Evolutionary conservation across 2,113 vertebrate species (phyloP), one percentile per base, ranked within the genome.

Genomic region (Gavia stellata): DNA sequence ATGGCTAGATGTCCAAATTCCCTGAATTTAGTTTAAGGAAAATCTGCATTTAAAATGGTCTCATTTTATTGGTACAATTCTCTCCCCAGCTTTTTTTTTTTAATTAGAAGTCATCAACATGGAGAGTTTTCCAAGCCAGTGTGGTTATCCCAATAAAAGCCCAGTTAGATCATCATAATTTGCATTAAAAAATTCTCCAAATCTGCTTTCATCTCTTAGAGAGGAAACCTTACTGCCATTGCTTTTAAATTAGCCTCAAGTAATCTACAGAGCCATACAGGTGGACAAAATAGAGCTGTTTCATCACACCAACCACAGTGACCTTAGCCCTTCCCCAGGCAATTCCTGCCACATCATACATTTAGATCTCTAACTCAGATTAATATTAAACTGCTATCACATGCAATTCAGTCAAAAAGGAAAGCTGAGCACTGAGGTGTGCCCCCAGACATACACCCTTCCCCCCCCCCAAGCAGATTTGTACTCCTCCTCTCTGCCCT

Each of bases 241-340:
- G 18, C 38, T 56, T 96, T 94, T 91, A 45, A 93, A 85, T 63
- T 73, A 96, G 93, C 94, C 94, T 93, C 85, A 53, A 91, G 93
- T 89, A n/a, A 95, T 52, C 36, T 71, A 68, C 12, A 59, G 44
- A 91, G 7, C 75, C 56, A 85, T 36, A 61, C 25, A 80, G 88
- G 91, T 91, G 87, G 93, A 93, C 92, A 92, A 86, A 91, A 94
- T 1, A 91, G 50, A 71, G 81, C 92, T 63, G 71, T 96, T 96
- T 96, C 93, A 95, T 66, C 96, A 96, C 90, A 42, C 8, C 78
- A 93, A 86, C 85, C 91, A 73, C 96, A 86, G 55, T 28, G 96
- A 97, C 95, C 96, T 97, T 97, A 96, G 96, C 90, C 96, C 96
- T 96, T 92, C 95, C 86, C 55, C 72, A 68, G 82, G 95, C 95